A percentile compares a stretch with the other conserved stretches of the same genome.
These are phyloP conservation scores for Zaprionus bogoriensis DNA, from an alignment of 2,888 invertebrate genomes.

Conservation along the genomic window DNA sequence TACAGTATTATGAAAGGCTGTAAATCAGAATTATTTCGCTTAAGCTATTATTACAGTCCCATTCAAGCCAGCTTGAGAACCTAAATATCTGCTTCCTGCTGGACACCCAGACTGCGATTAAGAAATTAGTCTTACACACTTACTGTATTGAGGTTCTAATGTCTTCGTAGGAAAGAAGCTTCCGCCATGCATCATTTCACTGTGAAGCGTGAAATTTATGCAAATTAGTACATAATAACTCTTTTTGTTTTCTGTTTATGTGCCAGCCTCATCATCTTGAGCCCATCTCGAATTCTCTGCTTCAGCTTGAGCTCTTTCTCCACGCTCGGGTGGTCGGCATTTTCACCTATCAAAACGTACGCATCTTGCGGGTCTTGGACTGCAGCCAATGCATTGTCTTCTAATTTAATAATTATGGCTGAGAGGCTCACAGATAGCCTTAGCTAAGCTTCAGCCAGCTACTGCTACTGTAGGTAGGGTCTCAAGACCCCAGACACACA, in stretches of 20 bases:
- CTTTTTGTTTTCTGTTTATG: conserved; percentile 63
- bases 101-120: conserved; percentile 47
- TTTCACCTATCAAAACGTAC: conserved; percentile 58
- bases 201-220: conserved; percentile 73
- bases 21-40: neutral
- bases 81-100: neutral
- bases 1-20: no score
- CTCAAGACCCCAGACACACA: no score
- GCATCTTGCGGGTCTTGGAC: conserved; percentile 62
- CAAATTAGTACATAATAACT: conserved; percentile 78
- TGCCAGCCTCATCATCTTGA: neutral
- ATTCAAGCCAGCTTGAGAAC: neutral
- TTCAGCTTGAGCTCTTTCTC: conserved; percentile 41
- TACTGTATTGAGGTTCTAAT: neutral
- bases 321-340: conserved; percentile 70
- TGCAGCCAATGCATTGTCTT: conserved; percentile 55
- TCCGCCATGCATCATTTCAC: conserved; percentile 50
- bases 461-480: conserved; percentile 49
- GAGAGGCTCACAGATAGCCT: no score
- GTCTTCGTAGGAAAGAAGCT: conserved; percentile 11
- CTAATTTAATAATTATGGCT: conserved; percentile 74
- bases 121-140: conserved; percentile 43
- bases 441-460: conserved; percentile 52
- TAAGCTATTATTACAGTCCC: neutral
- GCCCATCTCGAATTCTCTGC: conserved; percentile 12